phyloP scores from a whole-genome alignment of 2,113 vertebrate species.

The Jaculus jaculus region DNA sequence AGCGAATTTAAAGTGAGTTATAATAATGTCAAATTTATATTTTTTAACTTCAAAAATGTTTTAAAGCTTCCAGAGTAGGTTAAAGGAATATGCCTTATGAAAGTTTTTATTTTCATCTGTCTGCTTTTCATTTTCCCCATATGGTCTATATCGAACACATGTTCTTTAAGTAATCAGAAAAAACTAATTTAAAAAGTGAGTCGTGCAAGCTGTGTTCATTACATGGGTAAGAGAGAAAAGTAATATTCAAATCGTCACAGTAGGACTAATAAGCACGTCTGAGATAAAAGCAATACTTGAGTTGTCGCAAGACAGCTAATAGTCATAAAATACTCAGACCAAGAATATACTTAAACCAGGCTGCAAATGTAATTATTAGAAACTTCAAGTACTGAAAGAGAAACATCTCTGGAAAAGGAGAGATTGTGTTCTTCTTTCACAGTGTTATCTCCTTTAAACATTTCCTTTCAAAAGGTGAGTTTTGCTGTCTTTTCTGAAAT shows the following conservation, averaged over 20 bases:
- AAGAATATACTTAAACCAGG: neutral
- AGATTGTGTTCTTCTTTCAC: neutral
- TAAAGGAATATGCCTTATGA: constrained; percentile 2
- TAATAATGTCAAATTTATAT: constrained; percentile 27
- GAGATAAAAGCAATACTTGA: constrained; percentile 30
- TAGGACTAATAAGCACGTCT: too few species aligned
- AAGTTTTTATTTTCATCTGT: constrained; percentile 28
- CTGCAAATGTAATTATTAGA: neutral
- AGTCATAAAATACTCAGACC: neutral
- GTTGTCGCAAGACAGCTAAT: neutral
- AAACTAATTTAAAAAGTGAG: neutral
- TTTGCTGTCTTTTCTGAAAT: neutral
- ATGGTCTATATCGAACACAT: constrained; percentile 22
- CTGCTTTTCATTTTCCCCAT: constrained; percentile 34
- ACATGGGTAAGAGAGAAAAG: constrained; percentile 11
- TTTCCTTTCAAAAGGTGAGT: neutral
- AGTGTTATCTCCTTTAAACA: neutral
- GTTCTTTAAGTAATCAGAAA: constrained; percentile 34
- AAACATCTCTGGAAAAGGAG: neutral
- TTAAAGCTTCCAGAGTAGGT: neutral
- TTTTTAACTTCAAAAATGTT: constrained; percentile 36
- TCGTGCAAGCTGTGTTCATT: neutral
- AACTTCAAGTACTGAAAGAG: neutral
- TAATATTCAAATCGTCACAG: neutral
- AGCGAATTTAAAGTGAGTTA: constrained; percentile 27